These are phyloP conservation scores for Myodes glareolus DNA, from an alignment of 2,113 vertebrate genomes.

Conservation along the genomic window DNA sequence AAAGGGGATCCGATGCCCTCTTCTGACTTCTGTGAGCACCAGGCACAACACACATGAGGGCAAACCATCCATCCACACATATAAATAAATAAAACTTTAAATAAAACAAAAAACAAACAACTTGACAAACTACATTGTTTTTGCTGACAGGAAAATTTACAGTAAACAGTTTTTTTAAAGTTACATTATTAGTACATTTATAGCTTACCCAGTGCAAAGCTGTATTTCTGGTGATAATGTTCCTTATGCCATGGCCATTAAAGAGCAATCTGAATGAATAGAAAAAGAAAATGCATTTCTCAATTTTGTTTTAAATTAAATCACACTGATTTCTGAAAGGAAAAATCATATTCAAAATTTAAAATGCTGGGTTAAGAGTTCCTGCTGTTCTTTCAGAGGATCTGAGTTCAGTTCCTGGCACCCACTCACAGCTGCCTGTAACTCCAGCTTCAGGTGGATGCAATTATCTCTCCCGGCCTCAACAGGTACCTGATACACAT, in stretches of 20 bases:
- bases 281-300: constrained; percentile 21
- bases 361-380: background rate
- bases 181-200: background rate
- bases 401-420: background rate
- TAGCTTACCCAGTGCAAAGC: constrained; percentile 57
- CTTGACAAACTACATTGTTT: background rate
- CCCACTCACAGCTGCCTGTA: background rate
- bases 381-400: background rate
- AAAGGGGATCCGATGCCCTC: background rate
- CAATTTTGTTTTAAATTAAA: constrained; percentile 65
- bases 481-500: background rate
- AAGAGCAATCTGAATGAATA: constrained; percentile 17
- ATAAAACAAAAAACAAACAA: background rate
- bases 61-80: background rate
- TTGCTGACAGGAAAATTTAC: background rate
- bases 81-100: background rate
- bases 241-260: constrained; percentile 64
- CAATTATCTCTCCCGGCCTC: background rate
- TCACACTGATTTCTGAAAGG: constrained; percentile 57
- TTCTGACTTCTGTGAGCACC: background rate
- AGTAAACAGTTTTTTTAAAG: background rate
- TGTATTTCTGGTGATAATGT: constrained; percentile 35
- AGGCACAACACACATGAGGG: background rate
- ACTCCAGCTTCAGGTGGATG: background rate
- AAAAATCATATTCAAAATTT: constrained; percentile 50